phyloP scores from a whole-genome alignment of 2,113 vertebrate species.

The Triplophysa siluroides region DNA sequence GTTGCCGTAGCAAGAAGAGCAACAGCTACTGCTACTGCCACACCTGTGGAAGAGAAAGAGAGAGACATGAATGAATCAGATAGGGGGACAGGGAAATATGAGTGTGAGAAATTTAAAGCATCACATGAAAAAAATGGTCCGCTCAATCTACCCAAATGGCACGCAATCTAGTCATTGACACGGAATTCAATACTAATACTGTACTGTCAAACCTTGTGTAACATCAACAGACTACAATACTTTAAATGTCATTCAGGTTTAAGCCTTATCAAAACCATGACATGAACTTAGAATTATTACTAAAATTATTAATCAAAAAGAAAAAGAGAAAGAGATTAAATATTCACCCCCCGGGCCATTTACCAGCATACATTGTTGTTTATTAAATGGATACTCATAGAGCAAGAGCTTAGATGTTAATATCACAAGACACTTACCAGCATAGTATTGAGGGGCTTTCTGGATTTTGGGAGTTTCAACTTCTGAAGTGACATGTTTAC shows the following conservation, averaged over 20 bases:
- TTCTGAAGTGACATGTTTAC: not conserved
- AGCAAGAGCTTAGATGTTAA: not conserved
- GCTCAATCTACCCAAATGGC: not conserved
- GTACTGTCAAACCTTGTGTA: not conserved
- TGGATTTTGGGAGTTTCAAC: not conserved
- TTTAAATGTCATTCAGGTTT: not conserved
- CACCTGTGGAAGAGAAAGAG: conserved; percentile 58
- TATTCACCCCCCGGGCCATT: not conserved
- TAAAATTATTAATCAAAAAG: not conserved
- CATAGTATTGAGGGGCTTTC: conserved; percentile 26
- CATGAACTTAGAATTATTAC: not conserved
- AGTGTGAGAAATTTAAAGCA: not conserved
- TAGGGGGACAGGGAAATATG: not conserved
- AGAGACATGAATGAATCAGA: not conserved
- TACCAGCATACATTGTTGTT: not conserved
- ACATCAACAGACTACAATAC: not conserved
- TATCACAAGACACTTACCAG: conserved; percentile 36
- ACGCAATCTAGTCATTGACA: not conserved
- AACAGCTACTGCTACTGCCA: conserved; percentile 63
- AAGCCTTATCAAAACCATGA: not conserved
- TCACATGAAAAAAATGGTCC: not conserved
- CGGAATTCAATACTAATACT: not conserved
- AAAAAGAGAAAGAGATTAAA: not conserved
- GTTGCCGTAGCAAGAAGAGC: conserved; percentile 69
- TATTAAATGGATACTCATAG: too few species aligned